A percentile compares a stretch with the other conserved stretches of the same genome.
Evolutionary conservation across 2,797 vertebrate species (phyloP).

Genomic region (Spheniscus humboldti): DNA sequence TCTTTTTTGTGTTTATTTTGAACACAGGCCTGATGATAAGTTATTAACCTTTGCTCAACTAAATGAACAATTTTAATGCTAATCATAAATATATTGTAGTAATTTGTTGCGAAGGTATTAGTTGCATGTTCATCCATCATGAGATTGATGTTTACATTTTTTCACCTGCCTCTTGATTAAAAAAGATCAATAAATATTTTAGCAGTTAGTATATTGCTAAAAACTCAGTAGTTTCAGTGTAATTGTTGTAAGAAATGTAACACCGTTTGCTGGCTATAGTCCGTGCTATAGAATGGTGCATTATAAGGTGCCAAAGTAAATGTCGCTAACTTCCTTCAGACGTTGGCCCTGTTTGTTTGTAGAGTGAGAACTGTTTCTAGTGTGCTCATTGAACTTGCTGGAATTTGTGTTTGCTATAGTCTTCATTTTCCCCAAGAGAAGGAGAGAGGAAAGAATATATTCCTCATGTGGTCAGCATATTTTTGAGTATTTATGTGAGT

Average conservation of each 20-base stretch:
- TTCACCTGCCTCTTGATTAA: constrained; percentile 61
- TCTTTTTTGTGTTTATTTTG: constrained; percentile 70
- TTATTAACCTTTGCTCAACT: constrained; percentile 43
- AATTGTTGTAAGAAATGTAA: constrained; percentile 60
- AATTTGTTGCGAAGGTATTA: constrained; percentile 54
- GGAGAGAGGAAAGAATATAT: constrained; percentile 70
- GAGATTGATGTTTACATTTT: constrained; percentile 72
- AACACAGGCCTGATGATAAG: constrained; percentile 42
- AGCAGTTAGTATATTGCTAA: constrained; percentile 61
- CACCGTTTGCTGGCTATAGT: constrained; percentile 60
- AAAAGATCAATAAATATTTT: constrained; percentile 66
- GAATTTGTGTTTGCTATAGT: constrained; percentile 69
- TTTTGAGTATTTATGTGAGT: constrained; percentile 74
- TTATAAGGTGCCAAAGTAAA: constrained; percentile 63
- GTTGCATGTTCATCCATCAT: constrained; percentile 67
- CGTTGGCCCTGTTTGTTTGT: constrained; percentile 55
- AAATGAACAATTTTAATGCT: constrained; percentile 38
- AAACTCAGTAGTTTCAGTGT: constrained; percentile 49
- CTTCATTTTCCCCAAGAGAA: constrained; percentile 66
- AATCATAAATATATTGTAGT: constrained; percentile 29
- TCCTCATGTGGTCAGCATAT: constrained; percentile 68
- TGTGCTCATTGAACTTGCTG: constrained; percentile 74
- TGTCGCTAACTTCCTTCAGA: constrained; percentile 58
- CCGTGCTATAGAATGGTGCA: constrained; percentile 46
- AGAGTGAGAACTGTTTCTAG: constrained; percentile 55